Base-by-base conservation (phyloP, 2,888 invertebrate species). In the Bhutanitis thaidina region DNA sequence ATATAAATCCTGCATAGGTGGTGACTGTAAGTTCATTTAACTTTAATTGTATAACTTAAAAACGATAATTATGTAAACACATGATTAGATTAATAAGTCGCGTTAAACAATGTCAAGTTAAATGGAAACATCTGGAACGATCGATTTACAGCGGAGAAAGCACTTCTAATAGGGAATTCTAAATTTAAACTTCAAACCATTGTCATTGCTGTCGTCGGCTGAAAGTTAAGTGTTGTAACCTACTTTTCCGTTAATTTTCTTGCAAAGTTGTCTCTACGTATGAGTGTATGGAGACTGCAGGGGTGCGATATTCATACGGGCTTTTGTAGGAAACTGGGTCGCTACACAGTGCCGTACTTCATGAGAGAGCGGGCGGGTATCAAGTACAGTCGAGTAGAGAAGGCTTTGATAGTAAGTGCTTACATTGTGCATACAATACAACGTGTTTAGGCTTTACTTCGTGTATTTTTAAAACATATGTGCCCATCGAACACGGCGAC, bases 251-350 rank as follows among this genome's bases (percentile, higher is more conserved):
- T 52, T 52, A 52, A 52, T 52, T 52, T 52, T 47, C 52, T 47
- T 38, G 52, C 52, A 47, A 34, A 46, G 32, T 36, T 47, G 52
- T 52, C 43, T 52, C 52, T 43, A 47, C 14, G 45, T 51, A 37
- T 30, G 49, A 49, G 43, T 49, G 43, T 37, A 45, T 45, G 50
- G 43, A 52, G 52, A 25, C 51, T 51, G 45, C 38, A 41, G 52
- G 43, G 52, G 52, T 43, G 46, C 36, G 52, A 52, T 52, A 52
- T 47, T 47, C 52, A 47, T 52, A 47, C 46, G 46, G 52, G 49
- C 53, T 52, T 49, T 56, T 56, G 52, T 56, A 44, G 38, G 47
- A 51, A 56, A 47, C 49, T 56, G 43, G 54, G 56, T 54, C 56
- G 56, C 53, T 47, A 48, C 49, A 45, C 50, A 53, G 55, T 20